Conservation (phyloP, 2,888 invertebrate genomes). For the Tinea semifulvella region DNA sequence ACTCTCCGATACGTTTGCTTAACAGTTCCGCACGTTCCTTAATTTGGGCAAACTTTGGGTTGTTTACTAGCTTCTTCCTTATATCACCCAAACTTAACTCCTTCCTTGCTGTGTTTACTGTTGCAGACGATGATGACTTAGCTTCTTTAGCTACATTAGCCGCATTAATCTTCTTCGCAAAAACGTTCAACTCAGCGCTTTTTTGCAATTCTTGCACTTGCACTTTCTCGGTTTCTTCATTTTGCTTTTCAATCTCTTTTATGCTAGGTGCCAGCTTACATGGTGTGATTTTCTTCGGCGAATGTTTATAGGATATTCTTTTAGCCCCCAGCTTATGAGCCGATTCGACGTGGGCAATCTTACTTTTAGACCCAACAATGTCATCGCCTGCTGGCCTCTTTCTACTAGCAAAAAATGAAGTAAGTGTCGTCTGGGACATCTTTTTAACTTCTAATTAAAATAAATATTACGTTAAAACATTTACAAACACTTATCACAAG, state of each 20-base stretch:
- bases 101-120: conserved; percentile 56
- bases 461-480: neutral
- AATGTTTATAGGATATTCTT: conserved; percentile 18
- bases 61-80: conserved; percentile 71
- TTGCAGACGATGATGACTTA: conserved; percentile 35
- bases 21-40: conserved; percentile 73
- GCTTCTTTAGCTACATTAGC: conserved; percentile 31
- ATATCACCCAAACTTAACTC: conserved; percentile 76
- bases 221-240: neutral
- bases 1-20: conserved; percentile 69
- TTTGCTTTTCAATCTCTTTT: neutral
- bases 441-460: neutral
- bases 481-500: neutral
- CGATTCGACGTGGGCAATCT: conserved; percentile 42
- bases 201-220: neutral
- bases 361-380: conserved; percentile 58
- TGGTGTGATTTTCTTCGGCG: neutral
- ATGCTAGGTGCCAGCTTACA: neutral
- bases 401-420: conserved; percentile 78
- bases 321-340: neutral
- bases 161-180: conserved; percentile 41
- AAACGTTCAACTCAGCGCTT: conserved; percentile 24
- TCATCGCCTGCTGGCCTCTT: conserved; percentile 80
- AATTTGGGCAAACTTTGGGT: conserved; percentile 74
- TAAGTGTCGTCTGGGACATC: conserved; percentile 82